Base-by-base conservation (phyloP, 2,888 invertebrate genomes). In the Phasia obesa region DNA sequence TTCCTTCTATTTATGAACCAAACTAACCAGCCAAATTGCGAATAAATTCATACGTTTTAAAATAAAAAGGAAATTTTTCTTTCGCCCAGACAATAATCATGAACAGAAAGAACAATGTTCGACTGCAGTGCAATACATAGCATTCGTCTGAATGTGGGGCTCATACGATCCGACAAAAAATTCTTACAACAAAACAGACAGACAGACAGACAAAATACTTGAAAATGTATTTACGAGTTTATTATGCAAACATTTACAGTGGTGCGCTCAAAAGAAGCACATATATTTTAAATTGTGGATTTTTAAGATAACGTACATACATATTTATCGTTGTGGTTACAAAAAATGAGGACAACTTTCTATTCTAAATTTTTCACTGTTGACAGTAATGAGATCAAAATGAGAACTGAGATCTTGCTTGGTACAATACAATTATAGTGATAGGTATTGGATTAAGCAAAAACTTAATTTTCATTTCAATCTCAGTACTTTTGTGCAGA, bases 171-270 rank as follows among this genome's bases (percentile, higher is more conserved):
- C 15, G 38, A 57, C 62, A 25, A 51, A 27, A 60, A 59, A 47
- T 0, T 42, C 4, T 62, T 53, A 35, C 27, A 47, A 9, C 47
- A 64, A 55, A 57, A 49, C 38, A 51, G 38, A 57, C 55, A n/a
- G 64, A 49, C 38, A 51, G 38, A 57, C 55, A n/a, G 64, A 69
- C 42, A 75, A 53, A 57, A 51, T 49, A 42, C 49, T 81, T 77
- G 23, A 57, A 60, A 73, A 57, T 73, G 38, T 74, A 69, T 64
- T 82, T 78, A 78, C 74, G 74, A 74, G 69, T 82, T 78, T 74
- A 78, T 83, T 83, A 79, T 83, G 79, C 83, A 79, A 79, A 79
- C 67, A 75, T 71, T 75, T 71, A 60, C 51, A 80, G 53, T 21
- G 3, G 15, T 38, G 76, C 0, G n/a, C n/a, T 15, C 2, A 51